These are phyloP conservation scores for Dendrocopos noguchii DNA, from an alignment of 2,113 vertebrate species.

Conservation along the genomic window DNA sequence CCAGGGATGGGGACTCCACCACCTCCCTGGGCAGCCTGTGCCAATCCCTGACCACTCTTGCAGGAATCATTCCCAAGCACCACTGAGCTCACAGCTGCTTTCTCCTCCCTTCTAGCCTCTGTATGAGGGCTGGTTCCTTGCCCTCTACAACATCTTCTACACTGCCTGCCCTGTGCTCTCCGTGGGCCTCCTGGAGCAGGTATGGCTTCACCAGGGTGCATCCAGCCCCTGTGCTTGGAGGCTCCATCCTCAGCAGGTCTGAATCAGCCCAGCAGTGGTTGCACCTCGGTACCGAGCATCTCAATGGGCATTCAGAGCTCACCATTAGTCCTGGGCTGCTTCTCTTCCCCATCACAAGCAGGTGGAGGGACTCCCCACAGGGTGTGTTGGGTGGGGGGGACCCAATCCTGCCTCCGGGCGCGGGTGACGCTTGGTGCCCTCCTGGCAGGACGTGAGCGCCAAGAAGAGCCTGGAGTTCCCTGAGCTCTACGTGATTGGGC, in stretches of 20 bases:
- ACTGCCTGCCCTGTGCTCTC: constrained; percentile 80
- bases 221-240: neutral
- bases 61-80: neutral
- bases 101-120: constrained; percentile 76
- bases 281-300: neutral
- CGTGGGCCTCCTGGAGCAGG: constrained; percentile 89
- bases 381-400: neutral
- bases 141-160: constrained; percentile 86
- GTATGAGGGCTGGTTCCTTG: constrained; percentile 92
- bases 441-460: constrained; percentile 81
- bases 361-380: neutral
- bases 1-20: no score
- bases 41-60: no score
- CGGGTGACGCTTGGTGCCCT: neutral
- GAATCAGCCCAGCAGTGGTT: rapidly evolving
- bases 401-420: neutral
- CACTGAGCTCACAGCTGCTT: neutral
- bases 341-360: rapidly evolving
- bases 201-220: constrained; percentile 13
- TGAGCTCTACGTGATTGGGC: constrained; percentile 81
- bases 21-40: no score
- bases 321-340: neutral
- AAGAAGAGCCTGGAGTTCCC: constrained; percentile 82
- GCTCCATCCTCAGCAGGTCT: neutral
- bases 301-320: neutral